A percentile compares a stretch with the other conserved stretches of the same genome.
phyloP scores from a whole-genome alignment of 2,888 invertebrate genomes.

The Polietes domitor region DNA sequence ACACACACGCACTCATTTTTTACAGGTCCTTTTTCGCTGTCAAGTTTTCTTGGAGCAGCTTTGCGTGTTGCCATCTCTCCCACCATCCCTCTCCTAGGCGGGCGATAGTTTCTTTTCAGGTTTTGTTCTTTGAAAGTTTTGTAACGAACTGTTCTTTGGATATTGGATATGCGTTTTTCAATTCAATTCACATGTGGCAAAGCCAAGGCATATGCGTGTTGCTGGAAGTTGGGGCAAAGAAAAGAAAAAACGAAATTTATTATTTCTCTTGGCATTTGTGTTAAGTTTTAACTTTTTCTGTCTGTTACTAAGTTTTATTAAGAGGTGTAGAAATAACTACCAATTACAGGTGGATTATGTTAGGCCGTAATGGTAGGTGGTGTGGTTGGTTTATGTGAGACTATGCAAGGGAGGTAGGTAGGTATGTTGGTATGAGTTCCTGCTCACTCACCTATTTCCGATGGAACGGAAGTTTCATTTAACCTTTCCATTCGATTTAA shows the following conservation, averaged over 20 bases:
- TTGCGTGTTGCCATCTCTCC: conserved; percentile 49
- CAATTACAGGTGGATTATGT: neutral
- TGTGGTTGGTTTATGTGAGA: too few relatives aligned
- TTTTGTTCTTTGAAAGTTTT: neutral
- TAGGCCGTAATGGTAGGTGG: too few relatives aligned
- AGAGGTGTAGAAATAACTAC: neutral
- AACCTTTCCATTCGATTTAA: too few relatives aligned
- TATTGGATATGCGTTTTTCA: conserved; percentile 9
- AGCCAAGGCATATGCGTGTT: conserved; percentile 14
- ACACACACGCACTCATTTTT: conserved; percentile 40
- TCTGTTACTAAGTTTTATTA: neutral
- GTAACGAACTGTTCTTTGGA: neutral
- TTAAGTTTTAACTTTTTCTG: neutral
- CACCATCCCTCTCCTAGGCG: too few relatives aligned
- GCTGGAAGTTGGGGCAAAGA: neutral
- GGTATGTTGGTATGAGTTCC: too few relatives aligned
- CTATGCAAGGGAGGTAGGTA: too few relatives aligned
- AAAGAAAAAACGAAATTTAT: conserved; percentile 10
- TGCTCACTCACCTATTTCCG: too few relatives aligned
- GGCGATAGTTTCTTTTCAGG: conserved; percentile 52
- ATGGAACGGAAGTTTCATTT: too few relatives aligned
- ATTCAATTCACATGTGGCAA: conserved; percentile 23
- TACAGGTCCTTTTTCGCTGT: conserved; percentile 34
- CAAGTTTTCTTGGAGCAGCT: conserved; percentile 8
- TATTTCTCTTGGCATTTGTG: conserved; percentile 40